Conservation (phyloP, 1,140 invertebrate genomes). For the Ceratosolen fusciceps region DNA sequence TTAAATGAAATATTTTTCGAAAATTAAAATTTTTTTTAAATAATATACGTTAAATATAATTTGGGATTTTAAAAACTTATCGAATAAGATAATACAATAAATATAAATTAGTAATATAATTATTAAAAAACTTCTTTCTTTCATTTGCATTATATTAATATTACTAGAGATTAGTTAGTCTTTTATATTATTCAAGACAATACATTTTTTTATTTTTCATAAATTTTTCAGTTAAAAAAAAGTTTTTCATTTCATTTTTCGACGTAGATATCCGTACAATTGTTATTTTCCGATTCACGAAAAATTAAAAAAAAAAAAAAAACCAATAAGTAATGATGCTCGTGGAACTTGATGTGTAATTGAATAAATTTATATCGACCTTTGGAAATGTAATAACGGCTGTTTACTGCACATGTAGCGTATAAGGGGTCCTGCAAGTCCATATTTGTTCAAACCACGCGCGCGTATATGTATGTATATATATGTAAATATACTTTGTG, state of each 20-base stretch:
- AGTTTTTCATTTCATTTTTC: conserved; percentile 6
- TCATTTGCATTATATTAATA: too few species aligned
- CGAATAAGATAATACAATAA: too few species aligned
- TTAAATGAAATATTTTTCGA: too few species aligned
- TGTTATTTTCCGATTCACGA: not conserved
- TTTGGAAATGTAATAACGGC: conserved; percentile 32
- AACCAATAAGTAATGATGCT: not conserved
- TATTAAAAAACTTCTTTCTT: too few species aligned
- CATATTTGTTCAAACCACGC: conserved; percentile 18
- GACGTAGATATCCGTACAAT: not conserved
- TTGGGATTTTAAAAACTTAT: too few species aligned
- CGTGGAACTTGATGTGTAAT: conserved; percentile 45
- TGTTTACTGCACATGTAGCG: not conserved
- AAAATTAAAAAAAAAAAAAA: not conserved
- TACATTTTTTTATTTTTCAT: too few species aligned
- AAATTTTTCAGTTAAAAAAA: too few species aligned
- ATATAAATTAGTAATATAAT: too few species aligned
- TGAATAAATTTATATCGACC: conserved; percentile 41
- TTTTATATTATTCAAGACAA: too few species aligned
- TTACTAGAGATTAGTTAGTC: too few species aligned
- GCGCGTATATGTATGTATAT: conserved; percentile 10
- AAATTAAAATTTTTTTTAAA: too few species aligned
- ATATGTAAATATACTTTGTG: conserved; percentile 11
- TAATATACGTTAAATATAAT: too few species aligned
- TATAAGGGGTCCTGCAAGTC: not conserved